Conservation (phyloP, 1,140 invertebrate genomes). For the Seison nebaliae region DNA sequence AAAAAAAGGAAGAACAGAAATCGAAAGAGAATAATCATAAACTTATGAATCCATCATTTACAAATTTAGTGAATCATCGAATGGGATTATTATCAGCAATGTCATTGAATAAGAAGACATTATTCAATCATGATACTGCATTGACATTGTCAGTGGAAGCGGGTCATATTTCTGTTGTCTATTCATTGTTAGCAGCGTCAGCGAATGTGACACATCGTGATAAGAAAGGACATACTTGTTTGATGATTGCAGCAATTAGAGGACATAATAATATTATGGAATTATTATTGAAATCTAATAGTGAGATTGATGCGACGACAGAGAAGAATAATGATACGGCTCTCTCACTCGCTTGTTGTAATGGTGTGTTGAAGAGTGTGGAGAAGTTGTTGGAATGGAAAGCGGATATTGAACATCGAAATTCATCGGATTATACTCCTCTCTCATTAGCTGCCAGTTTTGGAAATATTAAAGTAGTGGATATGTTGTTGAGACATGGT, state of each 20-base stretch:
- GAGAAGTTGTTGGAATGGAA: constrained; percentile 32
- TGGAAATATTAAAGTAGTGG: constrained; percentile 93
- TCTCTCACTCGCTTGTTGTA: constrained; percentile 77
- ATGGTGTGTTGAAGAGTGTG: constrained; percentile 56
- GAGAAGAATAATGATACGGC: constrained; percentile 96
- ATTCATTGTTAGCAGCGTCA: constrained; percentile 55
- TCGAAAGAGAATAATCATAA: constrained; percentile 16
- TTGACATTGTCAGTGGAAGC: constrained; percentile 82
- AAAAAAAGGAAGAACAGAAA: no score
- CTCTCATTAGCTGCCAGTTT: constrained; percentile 74
- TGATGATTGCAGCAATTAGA: constrained; percentile 58
- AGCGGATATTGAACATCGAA: constrained; percentile 92
- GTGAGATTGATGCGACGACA: constrained; percentile 86
- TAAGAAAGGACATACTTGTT: constrained; percentile 79
- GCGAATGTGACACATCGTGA: constrained; percentile 88
- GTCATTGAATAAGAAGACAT: no score
- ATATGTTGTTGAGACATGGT: constrained; percentile 61
- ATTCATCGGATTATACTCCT: constrained; percentile 95
- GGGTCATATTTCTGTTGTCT: constrained; percentile 75
- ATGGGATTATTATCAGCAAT: no score
- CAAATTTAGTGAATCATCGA: no score
- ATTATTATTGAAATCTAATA: constrained; percentile 60
- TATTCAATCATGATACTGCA: constrained; percentile 89
- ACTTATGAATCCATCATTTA: constrained; percentile 25
- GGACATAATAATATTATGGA: constrained; percentile 82